phyloP scores from a whole-genome alignment of 2,113 vertebrate species.

The Clinocottus analis region DNA sequence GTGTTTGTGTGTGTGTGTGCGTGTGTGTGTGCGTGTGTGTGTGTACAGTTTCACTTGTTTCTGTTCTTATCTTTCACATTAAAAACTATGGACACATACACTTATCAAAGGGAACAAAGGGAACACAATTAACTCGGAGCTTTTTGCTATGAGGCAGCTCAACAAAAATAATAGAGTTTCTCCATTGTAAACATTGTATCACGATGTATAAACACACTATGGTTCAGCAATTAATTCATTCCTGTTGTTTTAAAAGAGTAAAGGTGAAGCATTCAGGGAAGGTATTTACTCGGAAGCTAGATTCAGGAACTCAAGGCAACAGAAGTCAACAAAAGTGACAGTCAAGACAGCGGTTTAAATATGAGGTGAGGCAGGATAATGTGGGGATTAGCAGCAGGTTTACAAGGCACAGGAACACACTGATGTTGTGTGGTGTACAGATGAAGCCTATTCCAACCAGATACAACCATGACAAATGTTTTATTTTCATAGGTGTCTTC shows the following conservation, averaged over 20 bases:
- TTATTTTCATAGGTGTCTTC: not conserved
- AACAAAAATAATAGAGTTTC: too few relatives aligned
- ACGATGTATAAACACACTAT: too few relatives aligned
- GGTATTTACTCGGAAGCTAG: conserved; percentile 14
- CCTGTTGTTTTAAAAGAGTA: not conserved
- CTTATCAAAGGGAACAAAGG: too few relatives aligned
- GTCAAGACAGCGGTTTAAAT: conserved; percentile 35
- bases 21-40: too few relatives aligned
- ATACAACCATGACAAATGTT: not conserved
- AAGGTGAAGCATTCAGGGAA: not conserved
- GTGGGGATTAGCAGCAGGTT: conserved; percentile 10
- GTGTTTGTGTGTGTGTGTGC: too few relatives aligned
- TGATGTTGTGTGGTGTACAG: not conserved
- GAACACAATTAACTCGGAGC: too few relatives aligned
- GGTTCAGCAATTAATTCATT: too few relatives aligned
- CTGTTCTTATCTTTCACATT: too few relatives aligned
- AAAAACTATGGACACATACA: too few relatives aligned
- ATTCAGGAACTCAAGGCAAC: conserved; percentile 15
- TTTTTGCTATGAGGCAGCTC: too few relatives aligned
- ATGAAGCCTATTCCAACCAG: not conserved
- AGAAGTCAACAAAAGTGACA: conserved; percentile 29
- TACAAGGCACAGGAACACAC: not conserved
- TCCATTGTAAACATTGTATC: too few relatives aligned
- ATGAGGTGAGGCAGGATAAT: conserved; percentile 3
- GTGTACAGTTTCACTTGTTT: too few relatives aligned